Evolutionary conservation across 2,113 vertebrate genomes (phyloP).

Genomic region (Notothenia coriiceps): DNA sequence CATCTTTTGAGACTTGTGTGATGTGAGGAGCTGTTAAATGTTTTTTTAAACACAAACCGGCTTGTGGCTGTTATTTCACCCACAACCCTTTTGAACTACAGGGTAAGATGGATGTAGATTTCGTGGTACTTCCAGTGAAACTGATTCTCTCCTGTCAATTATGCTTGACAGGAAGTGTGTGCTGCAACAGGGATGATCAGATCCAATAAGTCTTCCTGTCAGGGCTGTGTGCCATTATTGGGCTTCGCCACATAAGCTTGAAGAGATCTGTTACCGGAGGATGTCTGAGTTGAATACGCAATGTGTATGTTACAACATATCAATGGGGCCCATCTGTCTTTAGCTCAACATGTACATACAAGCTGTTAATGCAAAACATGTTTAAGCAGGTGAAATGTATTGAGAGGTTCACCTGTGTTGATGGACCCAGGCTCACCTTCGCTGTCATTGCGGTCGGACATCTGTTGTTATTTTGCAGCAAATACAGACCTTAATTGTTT

Average conservation of each 20-base stretch:
- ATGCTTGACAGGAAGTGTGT: constrained; percentile 48
- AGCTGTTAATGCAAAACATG: neutral
- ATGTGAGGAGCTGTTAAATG: constrained; percentile 27
- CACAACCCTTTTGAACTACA: constrained; percentile 16
- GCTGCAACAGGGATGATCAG: constrained; percentile 42
- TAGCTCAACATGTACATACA: neutral
- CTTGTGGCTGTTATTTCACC: constrained; percentile 13
- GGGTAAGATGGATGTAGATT: constrained; percentile 44
- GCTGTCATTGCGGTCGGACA: constrained; percentile 32
- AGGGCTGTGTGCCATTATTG: constrained; percentile 37
- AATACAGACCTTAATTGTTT: constrained; percentile 74
- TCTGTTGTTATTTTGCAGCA: constrained; percentile 34
- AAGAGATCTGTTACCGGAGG: neutral
- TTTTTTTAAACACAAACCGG: constrained; percentile 12
- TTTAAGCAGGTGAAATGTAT: neutral
- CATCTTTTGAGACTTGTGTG: constrained; percentile 16
- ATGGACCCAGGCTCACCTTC: constrained; percentile 40
- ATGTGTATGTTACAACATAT: neutral
- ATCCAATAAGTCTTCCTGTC: constrained; percentile 40
- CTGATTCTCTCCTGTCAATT: constrained; percentile 48
- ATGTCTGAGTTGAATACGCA: neutral
- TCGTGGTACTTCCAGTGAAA: constrained; percentile 14
- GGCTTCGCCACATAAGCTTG: constrained; percentile 21
- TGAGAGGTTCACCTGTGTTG: neutral
- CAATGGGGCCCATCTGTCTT: neutral